A percentile compares a stretch with the other conserved stretches of the same genome.
Evolutionary conservation across 2,113 vertebrate genomes (phyloP).

Genomic region (Lutjanus erythropterus): DNA sequence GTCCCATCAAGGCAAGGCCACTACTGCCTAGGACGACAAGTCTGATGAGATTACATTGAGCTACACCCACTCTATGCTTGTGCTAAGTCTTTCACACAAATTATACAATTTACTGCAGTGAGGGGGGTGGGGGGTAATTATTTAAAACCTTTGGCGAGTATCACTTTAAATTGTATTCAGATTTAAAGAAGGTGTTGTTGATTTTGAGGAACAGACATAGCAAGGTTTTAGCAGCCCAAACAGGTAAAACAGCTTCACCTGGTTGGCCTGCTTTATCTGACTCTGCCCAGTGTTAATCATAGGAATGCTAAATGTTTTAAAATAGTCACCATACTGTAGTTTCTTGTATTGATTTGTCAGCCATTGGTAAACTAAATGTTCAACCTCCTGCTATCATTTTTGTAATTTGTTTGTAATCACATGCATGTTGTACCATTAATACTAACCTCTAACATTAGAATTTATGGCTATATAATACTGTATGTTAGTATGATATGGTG

Average conservation of each 20-base stretch:
- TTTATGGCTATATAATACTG: constrained; percentile 8
- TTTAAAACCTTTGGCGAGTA: not conserved
- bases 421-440: not conserved
- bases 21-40: not conserved
- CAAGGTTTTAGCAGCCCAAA: not conserved
- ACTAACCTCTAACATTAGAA: not conserved
- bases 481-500: not conserved
- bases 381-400: not conserved
- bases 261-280: not conserved
- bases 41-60: constrained; percentile 21
- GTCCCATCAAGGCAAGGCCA: constrained; percentile 29
- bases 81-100: not conserved
- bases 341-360: not conserved
- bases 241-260: not conserved
- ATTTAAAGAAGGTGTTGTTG: not conserved
- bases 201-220: not conserved
- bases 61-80: not conserved
- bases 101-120: not conserved
- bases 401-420: no score
- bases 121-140: not conserved
- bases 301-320: not conserved
- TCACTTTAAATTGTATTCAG: not conserved
- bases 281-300: no score
- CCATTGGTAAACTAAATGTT: not conserved
- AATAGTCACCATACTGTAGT: not conserved